Conservation (phyloP, 37 sponge, comb jelly and placozoan species). For the Ephydatia muelleri region DNA sequence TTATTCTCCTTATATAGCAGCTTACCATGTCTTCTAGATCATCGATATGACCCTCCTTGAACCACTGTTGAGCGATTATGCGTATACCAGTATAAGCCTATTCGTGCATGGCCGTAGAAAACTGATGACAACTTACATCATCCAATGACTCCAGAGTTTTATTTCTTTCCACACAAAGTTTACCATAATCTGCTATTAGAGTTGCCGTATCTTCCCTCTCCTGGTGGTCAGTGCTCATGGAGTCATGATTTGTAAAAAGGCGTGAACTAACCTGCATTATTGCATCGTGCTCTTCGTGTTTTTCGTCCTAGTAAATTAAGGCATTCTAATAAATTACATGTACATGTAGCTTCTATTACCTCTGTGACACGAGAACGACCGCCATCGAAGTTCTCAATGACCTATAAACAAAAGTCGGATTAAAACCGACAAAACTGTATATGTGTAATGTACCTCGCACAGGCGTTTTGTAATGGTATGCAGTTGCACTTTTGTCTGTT, state of each 20-base stretch:
- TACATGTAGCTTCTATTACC: neutral
- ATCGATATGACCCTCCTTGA: conserved; percentile 59
- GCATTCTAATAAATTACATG: neutral
- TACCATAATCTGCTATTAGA: conserved; percentile 52
- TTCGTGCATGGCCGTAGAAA: neutral
- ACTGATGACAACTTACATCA: conserved; percentile 43
- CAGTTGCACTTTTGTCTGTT: conserved; percentile 40
- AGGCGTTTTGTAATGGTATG: conserved; percentile 52
- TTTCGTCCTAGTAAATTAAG: neutral
- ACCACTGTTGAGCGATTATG: conserved; percentile 46
- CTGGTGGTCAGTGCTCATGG: neutral
- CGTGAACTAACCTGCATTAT: neutral
- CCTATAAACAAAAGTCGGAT: conserved; percentile 8
- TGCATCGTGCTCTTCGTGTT: neutral
- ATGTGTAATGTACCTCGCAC: conserved; percentile 40
- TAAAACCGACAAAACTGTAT: neutral
- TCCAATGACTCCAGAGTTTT: conserved; percentile 47
- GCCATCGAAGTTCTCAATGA: conserved; percentile 52
- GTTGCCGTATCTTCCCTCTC: conserved; percentile 8
- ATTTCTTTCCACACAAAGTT: conserved; percentile 52
- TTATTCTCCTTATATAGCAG: neutral
- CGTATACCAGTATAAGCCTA: neutral
- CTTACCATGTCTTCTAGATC: conserved; percentile 33
- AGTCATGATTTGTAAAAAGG: neutral
- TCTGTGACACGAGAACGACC: conserved; percentile 7